phyloP scores from a whole-genome alignment of 2,797 vertebrate genomes.

The Scleropages formosus region DNA sequence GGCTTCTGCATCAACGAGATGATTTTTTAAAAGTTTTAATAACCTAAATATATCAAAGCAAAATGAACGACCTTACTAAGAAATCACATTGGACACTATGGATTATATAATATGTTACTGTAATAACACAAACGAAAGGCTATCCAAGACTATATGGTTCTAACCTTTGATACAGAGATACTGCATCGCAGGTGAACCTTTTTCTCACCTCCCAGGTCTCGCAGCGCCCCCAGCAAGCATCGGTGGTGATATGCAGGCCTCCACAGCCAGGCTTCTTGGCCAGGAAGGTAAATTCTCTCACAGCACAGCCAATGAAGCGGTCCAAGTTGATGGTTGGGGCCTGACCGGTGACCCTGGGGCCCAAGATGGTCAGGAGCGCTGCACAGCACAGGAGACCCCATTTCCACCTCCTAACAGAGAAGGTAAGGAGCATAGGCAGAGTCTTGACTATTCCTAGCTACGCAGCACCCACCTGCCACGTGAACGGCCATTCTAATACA shows the following conservation, averaged over 20 bases:
- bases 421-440: slow-evolving; percentile 4
- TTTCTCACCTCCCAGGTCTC: slow-evolving; percentile 92
- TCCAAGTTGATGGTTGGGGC: slow-evolving; percentile 65
- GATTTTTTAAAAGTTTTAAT: too few relatives aligned
- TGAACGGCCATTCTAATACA: too few relatives aligned
- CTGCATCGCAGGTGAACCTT: not conserved
- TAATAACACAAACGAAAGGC: too few relatives aligned
- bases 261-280: slow-evolving; percentile 84
- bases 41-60: too few relatives aligned
- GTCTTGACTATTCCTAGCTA: not conserved
- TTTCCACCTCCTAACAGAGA: slow-evolving; percentile 31
- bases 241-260: slow-evolving; percentile 80
- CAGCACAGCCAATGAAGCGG: slow-evolving; percentile 83
- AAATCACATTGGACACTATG: too few relatives aligned
- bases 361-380: slow-evolving; percentile 41
- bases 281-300: slow-evolving; percentile 87
- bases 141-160: too few relatives aligned
- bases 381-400: slow-evolving; percentile 42
- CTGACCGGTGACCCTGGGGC: slow-evolving; percentile 44
- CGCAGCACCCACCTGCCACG: too few relatives aligned
- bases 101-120: too few relatives aligned
- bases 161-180: too few relatives aligned
- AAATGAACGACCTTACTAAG: too few relatives aligned
- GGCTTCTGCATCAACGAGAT: slow-evolving; percentile 72
- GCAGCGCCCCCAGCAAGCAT: slow-evolving; percentile 95